Conservation (phyloP, 2,888 invertebrate genomes). For the Iselma pallidipennis region DNA sequence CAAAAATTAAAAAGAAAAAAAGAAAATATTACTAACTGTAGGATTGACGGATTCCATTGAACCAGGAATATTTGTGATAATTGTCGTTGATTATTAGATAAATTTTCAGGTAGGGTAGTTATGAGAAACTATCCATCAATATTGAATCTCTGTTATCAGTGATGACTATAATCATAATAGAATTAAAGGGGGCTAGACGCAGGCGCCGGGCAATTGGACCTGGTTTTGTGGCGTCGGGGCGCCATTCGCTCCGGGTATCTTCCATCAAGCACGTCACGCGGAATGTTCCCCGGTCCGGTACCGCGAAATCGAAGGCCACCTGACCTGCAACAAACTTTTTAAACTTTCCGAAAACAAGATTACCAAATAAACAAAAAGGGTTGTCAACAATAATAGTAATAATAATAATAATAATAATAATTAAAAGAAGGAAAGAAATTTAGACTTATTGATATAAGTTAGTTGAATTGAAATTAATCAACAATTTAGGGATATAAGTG, state of each 20-base stretch:
- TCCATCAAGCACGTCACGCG: constrained; percentile 41
- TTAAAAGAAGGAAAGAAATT: constrained; percentile 3
- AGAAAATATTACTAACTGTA: too few species aligned
- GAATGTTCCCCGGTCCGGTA: constrained; percentile 39
- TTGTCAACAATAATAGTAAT: constrained; percentile 1
- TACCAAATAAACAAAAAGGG: background rate
- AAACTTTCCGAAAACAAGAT: background rate
- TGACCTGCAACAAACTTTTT: constrained; percentile 22
- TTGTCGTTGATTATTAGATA: too few species aligned
- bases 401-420: constrained; percentile 1
- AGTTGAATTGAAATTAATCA: too few species aligned
- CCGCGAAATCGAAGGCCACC: constrained; percentile 43
- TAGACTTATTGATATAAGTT: background rate
- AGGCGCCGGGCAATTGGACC: constrained; percentile 44
- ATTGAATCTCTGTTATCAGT: constrained; percentile 46
- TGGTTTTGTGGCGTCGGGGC: constrained; percentile 45
- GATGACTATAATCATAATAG: constrained; percentile 49
- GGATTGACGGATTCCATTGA: too few species aligned
- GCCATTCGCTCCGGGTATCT: constrained; percentile 45
- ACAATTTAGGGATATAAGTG: background rate
- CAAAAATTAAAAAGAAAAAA: too few species aligned
- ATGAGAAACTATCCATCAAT: constrained; percentile 34
- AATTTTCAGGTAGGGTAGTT: background rate
- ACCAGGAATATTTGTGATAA: too few species aligned
- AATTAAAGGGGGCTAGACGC: constrained; percentile 47